Evolutionary conservation across 2,113 vertebrate species (phyloP), one percentile per base, ranked within the genome.

Genomic region (Lethenteron reissneri): DNA sequence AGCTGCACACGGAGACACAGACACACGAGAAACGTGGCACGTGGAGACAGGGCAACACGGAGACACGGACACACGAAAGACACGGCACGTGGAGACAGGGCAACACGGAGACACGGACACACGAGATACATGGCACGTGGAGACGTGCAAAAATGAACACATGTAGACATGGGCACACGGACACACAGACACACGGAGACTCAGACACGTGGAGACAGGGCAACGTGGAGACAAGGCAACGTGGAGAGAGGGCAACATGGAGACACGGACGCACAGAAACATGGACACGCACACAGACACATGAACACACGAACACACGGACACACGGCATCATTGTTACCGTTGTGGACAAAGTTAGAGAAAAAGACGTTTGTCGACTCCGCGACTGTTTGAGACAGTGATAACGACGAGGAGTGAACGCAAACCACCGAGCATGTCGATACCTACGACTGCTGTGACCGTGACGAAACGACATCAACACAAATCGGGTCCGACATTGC

Each of bases 141-240:
- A 41, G 41, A 41, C 41, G 5, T 41, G 41, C 41, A 41, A 41
- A 41, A 41, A 7, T 41, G 5, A 5, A 41, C 41, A 41, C 41
- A 41, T 41, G 41, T 1, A 41, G 41, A 72, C 86, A 88, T 70
- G 90, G 83, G 1, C 82, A 83, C 19, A 83, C 58, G 25, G 25
- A 25, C 58, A 72, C 86, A 88, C 70, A 90, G 83, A 2, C 82
- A 83, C 19, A 83, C 58, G 21, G 21, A 19, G 21, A 2, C 21
- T 21, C 3, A 87, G 90, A 76, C 64, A 8, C 64, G 11, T 9
- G 11, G 2, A 68, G 9, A 68, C 64, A 41, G 41, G 41, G 41
- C 41, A 41, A 41, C 41, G 6, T 41, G 41, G 41, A 41, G 15
- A 68, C 62, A 68, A 2, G 21, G 21, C 21, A 21, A 68, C 62